These are phyloP conservation scores for Lepus americanus DNA, from an alignment of 2,113 vertebrate species.

Conservation along the genomic window DNA sequence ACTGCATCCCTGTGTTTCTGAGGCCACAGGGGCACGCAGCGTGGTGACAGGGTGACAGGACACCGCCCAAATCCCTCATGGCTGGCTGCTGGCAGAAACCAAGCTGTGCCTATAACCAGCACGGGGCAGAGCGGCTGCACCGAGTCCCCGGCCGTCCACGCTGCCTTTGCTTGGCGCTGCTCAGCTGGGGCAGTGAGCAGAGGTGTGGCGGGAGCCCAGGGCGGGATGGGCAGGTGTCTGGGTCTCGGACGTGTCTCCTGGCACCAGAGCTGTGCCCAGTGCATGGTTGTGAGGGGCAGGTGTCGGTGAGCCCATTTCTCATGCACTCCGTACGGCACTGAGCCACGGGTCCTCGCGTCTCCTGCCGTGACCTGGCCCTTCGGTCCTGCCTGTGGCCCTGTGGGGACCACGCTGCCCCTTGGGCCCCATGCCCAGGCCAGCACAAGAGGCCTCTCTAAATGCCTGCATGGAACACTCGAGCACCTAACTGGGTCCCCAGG, in stretches of 20 bases:
- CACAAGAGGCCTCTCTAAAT: background rate
- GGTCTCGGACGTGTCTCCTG: background rate
- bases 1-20: background rate
- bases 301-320: rapidly evolving
- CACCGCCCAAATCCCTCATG: background rate
- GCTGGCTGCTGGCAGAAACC: background rate
- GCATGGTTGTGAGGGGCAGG: no score
- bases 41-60: background rate
- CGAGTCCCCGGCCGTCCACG: background rate
- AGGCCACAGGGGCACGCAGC: background rate
- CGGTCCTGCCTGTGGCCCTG: rapidly evolving
- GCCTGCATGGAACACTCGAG: rapidly evolving
- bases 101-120: background rate
- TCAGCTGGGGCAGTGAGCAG: background rate
- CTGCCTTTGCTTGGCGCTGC: background rate
- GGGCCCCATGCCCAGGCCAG: rapidly evolving
- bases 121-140: no score
- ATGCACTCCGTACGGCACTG: background rate
- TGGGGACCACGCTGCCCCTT: rapidly evolving
- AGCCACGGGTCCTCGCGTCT: no score
- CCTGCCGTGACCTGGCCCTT: background rate
- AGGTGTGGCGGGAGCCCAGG: background rate
- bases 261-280: background rate
- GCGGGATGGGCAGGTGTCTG: background rate
- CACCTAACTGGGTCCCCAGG: rapidly evolving